Percentiles rank a stretch among this genome's conserved stretches.
phyloP scores from a whole-genome alignment of 2,888 invertebrate species.

The Drosophila anomalata region DNA sequence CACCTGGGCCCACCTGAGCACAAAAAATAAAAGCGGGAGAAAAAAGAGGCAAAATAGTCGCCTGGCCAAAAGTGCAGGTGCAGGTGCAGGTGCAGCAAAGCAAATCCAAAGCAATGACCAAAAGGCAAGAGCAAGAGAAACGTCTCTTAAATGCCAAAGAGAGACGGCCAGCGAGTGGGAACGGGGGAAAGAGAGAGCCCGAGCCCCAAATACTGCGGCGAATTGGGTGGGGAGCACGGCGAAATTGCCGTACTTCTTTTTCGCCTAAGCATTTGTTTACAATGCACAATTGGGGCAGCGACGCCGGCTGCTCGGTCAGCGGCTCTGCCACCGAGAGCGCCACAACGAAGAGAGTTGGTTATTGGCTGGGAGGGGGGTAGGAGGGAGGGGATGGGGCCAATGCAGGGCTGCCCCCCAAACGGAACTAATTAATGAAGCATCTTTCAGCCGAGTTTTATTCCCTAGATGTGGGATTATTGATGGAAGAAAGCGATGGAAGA shows the following conservation, averaged over 20 bases:
- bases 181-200: neutral
- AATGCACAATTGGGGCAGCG: slow-evolving; percentile 34
- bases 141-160: slow-evolving; percentile 22
- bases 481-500: neutral
- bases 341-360: slow-evolving; percentile 20
- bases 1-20: neutral
- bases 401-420: slow-evolving; percentile 40
- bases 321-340: slow-evolving; percentile 38
- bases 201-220: slow-evolving; percentile 62
- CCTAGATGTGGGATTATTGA: slow-evolving; percentile 2
- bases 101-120: slow-evolving; percentile 29
- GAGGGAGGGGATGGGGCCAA: neutral
- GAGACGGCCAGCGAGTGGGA: slow-evolving; percentile 3
- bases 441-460: slow-evolving; percentile 51
- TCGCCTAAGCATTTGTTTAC: slow-evolving; percentile 58
- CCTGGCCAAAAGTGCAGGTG: slow-evolving; percentile 66
- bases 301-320: slow-evolving; percentile 18
- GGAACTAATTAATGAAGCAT: slow-evolving; percentile 79
- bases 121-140: slow-evolving; percentile 55
- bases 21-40: slow-evolving; percentile 50
- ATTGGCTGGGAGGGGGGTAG: neutral
- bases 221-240: slow-evolving; percentile 42
- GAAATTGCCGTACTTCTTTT: slow-evolving; percentile 33
- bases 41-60: slow-evolving; percentile 35
- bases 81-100: slow-evolving; percentile 61